Base-by-base conservation (phyloP, 2,888 invertebrate genomes). In the Vanessa cardui region DNA sequence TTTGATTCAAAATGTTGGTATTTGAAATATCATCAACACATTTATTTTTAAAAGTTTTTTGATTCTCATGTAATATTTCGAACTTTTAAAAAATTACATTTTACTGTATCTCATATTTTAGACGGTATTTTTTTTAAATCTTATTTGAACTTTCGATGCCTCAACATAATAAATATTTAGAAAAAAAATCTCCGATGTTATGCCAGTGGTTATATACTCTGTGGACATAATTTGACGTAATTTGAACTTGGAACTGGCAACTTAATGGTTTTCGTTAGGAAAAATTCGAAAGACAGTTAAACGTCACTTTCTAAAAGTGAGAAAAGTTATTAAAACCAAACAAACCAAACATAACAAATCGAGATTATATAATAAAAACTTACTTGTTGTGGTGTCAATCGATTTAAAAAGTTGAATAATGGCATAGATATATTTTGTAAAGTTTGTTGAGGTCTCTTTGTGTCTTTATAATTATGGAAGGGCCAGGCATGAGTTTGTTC, bases 401-500 rank as follows among this genome's bases (percentile, higher is more conserved):
- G n/a, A 54, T 20, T 56, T 39, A n/a, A 6, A 56, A 39, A 18
- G 18, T 33, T 39, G 4, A 5, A 56, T n/a, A 39, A 56, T 56
- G 56, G n/a, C 18, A 18, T 56, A 56, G 20, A 33, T 18, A n/a
- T 33, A 39, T 12, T 39, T 39, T 18, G 1, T 26, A 39, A 39
- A 39, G 33, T 56, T 56, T n/a, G 6, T n/a, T 33, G 18, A 56
- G 26, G 9, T n/a, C 9, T 31, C 15, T 18, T 33, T 56, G 39
- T 18, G 33, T 26, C 33, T 39, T 16, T 21, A 56, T 1, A 4
- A 78, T 70, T 49, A 94, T 94, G 94, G 94, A 94, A 76, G 94
- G 91, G 31, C 95, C 95, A 59, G 95, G 95, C 59, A 92, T 95
- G 88, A 96, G 95, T 87, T 90, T 96, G 76, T 96, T 96, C 80